These are phyloP conservation scores for Cirrhinus mrigala DNA, from an alignment of 2,797 vertebrate genomes.

Conservation along the genomic window DNA sequence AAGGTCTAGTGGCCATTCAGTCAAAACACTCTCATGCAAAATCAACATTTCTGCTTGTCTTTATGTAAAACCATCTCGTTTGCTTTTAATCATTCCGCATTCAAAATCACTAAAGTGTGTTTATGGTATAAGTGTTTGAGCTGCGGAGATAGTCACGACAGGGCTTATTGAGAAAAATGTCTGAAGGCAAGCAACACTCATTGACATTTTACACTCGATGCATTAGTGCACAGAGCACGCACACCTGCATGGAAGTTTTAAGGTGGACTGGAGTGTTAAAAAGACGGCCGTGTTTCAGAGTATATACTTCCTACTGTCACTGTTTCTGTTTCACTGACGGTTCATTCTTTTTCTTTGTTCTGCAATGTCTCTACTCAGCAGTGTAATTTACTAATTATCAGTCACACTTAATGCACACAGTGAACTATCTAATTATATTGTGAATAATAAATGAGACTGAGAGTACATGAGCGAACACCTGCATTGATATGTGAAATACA, in stretches of 20 bases:
- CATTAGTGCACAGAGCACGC: conserved; percentile 56
- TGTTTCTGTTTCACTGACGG: neutral
- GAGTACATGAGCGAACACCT: neutral
- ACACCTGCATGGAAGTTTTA: conserved; percentile 62
- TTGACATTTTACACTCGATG: conserved; percentile 63
- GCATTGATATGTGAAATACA: conserved; percentile 2
- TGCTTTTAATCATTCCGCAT: conserved; percentile 11
- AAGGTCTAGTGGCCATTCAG: conserved; percentile 11
- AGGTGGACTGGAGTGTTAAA: conserved; percentile 54
- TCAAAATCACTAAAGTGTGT: neutral
- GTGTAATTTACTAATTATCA: neutral
- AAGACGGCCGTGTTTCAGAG: conserved; percentile 8
- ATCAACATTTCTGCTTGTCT: conserved; percentile 28
- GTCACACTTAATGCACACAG: neutral
- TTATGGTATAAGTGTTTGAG: conserved; percentile 8
- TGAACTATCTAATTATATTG: neutral
- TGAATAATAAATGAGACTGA: conserved; percentile 16
- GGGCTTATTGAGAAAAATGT: conserved; percentile 63
- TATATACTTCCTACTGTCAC: neutral
- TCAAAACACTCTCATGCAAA: conserved; percentile 15
- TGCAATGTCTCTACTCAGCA: neutral
- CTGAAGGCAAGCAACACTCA: conserved; percentile 58
- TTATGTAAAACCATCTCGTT: conserved; percentile 8
- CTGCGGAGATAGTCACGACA: conserved; percentile 46
- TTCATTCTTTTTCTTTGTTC: neutral